phyloP scores from a whole-genome alignment of 2,113 vertebrate species.

The Columbina picui region DNA sequence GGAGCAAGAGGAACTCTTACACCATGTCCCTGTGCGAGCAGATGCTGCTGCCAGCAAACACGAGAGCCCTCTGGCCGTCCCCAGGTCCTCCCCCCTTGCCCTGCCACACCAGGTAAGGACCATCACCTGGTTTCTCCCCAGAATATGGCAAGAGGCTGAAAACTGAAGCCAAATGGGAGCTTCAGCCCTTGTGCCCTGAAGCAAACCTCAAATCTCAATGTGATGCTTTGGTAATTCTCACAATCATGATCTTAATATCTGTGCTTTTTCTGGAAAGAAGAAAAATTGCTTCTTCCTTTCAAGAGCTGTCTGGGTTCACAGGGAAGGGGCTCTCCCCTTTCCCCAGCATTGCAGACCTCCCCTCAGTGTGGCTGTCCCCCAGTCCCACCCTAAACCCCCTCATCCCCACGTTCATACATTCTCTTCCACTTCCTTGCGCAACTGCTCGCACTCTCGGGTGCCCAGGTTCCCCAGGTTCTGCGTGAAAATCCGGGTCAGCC shows the following conservation, averaged over 20 bases:
- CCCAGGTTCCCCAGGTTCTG: conserved; percentile 85
- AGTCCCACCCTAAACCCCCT: neutral
- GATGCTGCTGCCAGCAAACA: neutral
- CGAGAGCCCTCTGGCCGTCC: neutral
- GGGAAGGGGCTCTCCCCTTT: neutral
- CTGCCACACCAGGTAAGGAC: neutral
- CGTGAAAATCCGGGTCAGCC: conserved; percentile 85
- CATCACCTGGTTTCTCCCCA: neutral
- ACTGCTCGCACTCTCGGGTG: conserved; percentile 81
- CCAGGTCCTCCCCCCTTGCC: accelerated
- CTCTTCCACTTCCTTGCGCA: conserved; percentile 89
- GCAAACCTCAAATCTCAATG: accelerated
- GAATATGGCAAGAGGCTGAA: accelerated
- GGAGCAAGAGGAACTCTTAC: neutral
- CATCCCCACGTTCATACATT: conserved; percentile 77
- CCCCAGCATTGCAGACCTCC: neutral
- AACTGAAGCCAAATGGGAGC: neutral
- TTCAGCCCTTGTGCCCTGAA: neutral
- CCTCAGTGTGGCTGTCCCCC: neutral
- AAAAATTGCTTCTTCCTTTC: neutral
- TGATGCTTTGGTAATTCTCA: neutral
- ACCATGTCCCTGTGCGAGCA: neutral
- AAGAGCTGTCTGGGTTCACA: neutral
- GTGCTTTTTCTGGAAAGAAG: neutral
- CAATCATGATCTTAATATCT: neutral